Base-by-base conservation (phyloP, 1,140 invertebrate species). In the Drosophila tropicalis region DNA sequence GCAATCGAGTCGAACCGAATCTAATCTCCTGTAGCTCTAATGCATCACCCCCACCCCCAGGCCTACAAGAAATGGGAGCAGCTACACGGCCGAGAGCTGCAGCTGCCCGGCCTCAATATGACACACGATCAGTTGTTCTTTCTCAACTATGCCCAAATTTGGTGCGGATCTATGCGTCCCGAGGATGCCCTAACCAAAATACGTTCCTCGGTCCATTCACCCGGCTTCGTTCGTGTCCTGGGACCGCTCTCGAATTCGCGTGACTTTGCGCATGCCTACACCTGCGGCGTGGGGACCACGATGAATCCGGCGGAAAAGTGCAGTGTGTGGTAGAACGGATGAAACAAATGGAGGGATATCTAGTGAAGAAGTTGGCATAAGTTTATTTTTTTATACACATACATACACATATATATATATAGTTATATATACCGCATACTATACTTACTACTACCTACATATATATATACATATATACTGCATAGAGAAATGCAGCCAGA, bases 101-200 rank as follows among this genome's bases (percentile, higher is more conserved):
- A 94, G 47, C 92, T 98, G 25, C 97, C 97, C 1, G 97, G 96
- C 1, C 91, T 98, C 2, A 96, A 97, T 85, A 93, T 98, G 54
- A 96, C 95, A 1, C 96, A 98, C 81, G 95, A 97, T 92, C 97
- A 98, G 92, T 92, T 98, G 5, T 98, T 98, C 92, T 98, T 97
- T 90, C 93, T 98, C 2, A 98, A 97, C 91, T 98, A 97, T 91
- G 97, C 97, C 10, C 94, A 94, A 79, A 99, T 99, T 55, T 99
- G 98, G 98, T 99, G 98, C 91, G 98, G 98, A 5, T 96, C 97
- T 0, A 99, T 98, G 97, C 94, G 98, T 76, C 97, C 97, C 4
- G 98, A 99, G 93, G 98, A 99, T 82, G 98, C 98, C 56, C 92
- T 98, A 2, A 98, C 96, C 25, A 99, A 99, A 93, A 95, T 99